Percentiles rank a stretch among this genome's conserved stretches.
These are phyloP conservation scores for Chloropsis hardwickii DNA, from an alignment of 2,113 vertebrate genomes.

Conservation along the genomic window DNA sequence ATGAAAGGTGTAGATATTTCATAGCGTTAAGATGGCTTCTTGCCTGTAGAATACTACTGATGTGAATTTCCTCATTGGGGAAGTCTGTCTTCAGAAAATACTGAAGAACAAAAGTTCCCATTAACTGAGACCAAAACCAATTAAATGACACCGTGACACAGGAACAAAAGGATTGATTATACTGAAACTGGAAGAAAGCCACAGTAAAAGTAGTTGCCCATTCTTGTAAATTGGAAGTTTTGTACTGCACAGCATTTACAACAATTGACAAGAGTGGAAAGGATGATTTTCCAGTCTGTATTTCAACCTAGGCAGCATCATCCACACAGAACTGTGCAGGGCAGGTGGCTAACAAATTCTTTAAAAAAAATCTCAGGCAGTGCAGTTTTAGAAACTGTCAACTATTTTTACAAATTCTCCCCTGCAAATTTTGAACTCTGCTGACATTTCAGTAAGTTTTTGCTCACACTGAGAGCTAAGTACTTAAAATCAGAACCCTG, in stretches of 20 bases:
- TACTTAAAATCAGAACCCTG: neutral
- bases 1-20: neutral
- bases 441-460: neutral
- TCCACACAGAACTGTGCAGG: neutral
- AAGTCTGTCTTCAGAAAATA: neutral
- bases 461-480: neutral
- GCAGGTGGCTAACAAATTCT: neutral
- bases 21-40: neutral
- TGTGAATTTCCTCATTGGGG: neutral
- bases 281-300: neutral
- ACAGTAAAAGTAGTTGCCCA: neutral
- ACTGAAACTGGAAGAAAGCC: neutral
- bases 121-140: neutral
- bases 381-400: neutral
- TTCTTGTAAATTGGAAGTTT: neutral
- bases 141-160: accelerated
- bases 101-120: neutral
- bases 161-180: neutral
- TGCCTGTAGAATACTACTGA: neutral
- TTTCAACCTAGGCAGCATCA: neutral
- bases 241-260: neutral
- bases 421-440: neutral
- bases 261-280: neutral
- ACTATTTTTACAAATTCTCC: neutral
- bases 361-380: neutral